Evolutionary conservation across 2,888 invertebrate genomes (phyloP), one percentile per base, ranked within the genome.

Genomic region (Leptura quadrifasciata): DNA sequence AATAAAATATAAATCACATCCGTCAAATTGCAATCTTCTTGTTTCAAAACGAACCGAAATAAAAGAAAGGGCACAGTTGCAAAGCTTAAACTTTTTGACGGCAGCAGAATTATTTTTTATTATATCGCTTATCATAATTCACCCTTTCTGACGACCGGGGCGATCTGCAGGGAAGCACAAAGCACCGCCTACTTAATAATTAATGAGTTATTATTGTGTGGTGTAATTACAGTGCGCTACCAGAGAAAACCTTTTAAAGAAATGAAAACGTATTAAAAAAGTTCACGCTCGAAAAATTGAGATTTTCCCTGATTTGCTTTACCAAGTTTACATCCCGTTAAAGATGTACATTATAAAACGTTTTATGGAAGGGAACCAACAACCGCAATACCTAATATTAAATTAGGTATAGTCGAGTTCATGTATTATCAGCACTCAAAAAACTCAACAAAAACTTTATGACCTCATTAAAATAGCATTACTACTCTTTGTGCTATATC

Each of bases 211-310:
- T 85, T 85, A 85, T 86, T 84, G 84, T 85, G 84, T 84, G 83
- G 82, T 81, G 81, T 85, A 85, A 85, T 85, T 85, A 84, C 84
- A 82, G 82, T 83, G 83, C 79, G 82, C 79, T 84, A 21, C 52
- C 54, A 52, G 27, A 67, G 60, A 57, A 68, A 74, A 84, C 85
- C 85, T 85, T 85, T 86, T 85, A 85, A 85, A 86, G 85, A 85
- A 86, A 86, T 86, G 85, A 86, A 85, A 85, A 85, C 84, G 85
- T 85, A 85, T 85, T 85, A 73, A 84, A 84, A 84, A 84, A 82
- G 80, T 81, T 79, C 80, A 76, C 80, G 78, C 79, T 72, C 77
- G 77, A 80, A 78, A 82, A 80, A 80, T 79, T 57, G 64, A 73
- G 73, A 73, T 73, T 73, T 65, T 72, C 58, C 70, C 47, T 54